Evolutionary conservation across 2,113 vertebrate genomes (phyloP), one percentile per base, ranked within the genome.

Genomic region (Saguinus midas): DNA sequence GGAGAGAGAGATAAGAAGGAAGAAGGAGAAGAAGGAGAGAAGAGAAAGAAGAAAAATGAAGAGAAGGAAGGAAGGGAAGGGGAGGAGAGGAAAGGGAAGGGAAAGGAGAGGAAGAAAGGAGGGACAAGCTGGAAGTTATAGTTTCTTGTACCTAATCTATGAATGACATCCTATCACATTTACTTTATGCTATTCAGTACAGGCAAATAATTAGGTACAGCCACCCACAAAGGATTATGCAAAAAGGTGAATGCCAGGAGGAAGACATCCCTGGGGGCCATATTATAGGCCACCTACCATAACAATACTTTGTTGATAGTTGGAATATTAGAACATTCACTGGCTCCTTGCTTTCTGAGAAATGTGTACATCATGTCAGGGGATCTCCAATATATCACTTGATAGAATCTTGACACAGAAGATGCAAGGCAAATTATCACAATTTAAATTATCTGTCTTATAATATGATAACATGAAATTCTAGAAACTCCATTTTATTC

Each of bases 371-470:
- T 32, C 6, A 20, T 2, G 2, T 52, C 32, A 68, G 32, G 43
- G 58, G 18, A 79, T 89, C 14, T n/a, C 55, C 43, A 83, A 18
- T 14, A 29, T 55, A 20, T 52, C 37, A 37, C 35, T 78, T 61
- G 64, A 29, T 14, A 52, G 29, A 75, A 52, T 20, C n/a, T 91
- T 81, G 25, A 43, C 16, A 35, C 1, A 18, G 32, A 73, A 61
- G 6, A 84, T 73, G 27, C 23, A n/a, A 86, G 73, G 13, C 25
- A 64, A 48, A 21, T 52, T 48, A 40, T 20, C n/a, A 17, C 32
- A 78, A 72, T 82, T 94, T 21, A 79, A 75, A 45, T 16, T 48
- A 58, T 58, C 68, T n/a, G 37, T 37, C 8, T 95, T 85, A 23
- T n/a, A 84, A 32, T 73, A 32, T n/a, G 64, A 32, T 73, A 40